These are phyloP conservation scores for Uria lomvia DNA, from an alignment of 2,113 vertebrate genomes.

Conservation along the genomic window DNA sequence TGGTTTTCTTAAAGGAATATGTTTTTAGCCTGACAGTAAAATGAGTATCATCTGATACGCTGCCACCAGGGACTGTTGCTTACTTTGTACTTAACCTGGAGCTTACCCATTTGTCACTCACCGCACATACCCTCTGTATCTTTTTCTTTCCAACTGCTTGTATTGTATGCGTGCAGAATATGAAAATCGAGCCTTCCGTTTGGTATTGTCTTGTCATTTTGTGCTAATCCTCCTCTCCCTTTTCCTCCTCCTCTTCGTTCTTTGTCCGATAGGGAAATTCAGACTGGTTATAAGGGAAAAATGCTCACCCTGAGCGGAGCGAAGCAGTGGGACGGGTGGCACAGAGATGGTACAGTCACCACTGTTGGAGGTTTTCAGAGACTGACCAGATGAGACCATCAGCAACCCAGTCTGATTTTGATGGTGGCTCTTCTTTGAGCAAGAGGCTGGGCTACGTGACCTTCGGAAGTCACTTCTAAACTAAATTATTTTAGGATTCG, in stretches of 20 bases:
- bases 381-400: background rate
- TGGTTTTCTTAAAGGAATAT: slow-evolving; percentile 33
- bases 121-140: background rate
- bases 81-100: slow-evolving; percentile 7
- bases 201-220: background rate
- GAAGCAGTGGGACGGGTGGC: background rate
- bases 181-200: background rate
- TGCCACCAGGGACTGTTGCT: background rate
- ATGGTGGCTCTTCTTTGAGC: background rate
- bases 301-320: background rate
- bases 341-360: background rate
- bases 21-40: slow-evolving; percentile 3
- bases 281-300: background rate
- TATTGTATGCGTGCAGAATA: background rate
- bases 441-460: background rate
- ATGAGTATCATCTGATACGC: background rate
- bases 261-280: background rate
- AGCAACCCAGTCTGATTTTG: background rate
- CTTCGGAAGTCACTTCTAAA: background rate
- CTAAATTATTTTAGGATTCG: background rate
- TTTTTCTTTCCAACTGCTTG: background rate
- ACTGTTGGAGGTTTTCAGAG: background rate
- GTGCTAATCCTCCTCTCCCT: background rate
- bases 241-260: background rate
- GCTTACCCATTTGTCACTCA: background rate